These are phyloP conservation scores for Trichosurus vulpecula DNA, from an alignment of 2,797 vertebrate species.

Conservation along the genomic window DNA sequence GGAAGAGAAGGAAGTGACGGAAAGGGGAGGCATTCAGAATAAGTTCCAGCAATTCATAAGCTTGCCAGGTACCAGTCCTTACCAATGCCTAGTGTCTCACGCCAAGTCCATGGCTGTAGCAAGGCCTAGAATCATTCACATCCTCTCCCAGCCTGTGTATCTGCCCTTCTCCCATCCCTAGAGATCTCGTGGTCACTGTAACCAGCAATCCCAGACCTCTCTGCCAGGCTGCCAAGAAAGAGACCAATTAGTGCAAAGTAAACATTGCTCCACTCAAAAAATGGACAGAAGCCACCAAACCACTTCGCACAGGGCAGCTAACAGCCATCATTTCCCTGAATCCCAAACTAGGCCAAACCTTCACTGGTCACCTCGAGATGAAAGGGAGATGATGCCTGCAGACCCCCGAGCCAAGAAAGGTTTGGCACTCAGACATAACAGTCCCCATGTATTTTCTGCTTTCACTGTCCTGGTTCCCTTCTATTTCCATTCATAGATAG, in stretches of 20 bases:
- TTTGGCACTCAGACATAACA: slow-evolving; percentile 23
- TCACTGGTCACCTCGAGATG: slow-evolving; percentile 44
- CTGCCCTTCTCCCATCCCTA: background rate
- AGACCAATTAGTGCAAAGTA: slow-evolving; percentile 42
- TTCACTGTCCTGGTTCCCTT: slow-evolving; percentile 1
- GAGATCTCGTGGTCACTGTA: background rate
- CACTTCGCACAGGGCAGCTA: slow-evolving; percentile 9
- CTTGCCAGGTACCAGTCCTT: background rate
- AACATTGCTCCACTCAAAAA: slow-evolving; percentile 16
- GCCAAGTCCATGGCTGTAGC: background rate
- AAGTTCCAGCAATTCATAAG: background rate
- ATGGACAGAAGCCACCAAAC: slow-evolving; percentile 19
- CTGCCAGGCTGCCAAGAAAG: slow-evolving; percentile 13
- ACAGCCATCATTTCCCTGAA: background rate
- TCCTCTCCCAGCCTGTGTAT: background rate
- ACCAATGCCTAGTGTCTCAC: no score
- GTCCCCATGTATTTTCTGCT: slow-evolving; percentile 58
- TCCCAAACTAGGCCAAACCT: background rate
- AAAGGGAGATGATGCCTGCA: background rate
- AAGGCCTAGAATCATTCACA: background rate
- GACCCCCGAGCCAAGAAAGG: slow-evolving; percentile 5
- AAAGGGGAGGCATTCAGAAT: background rate
- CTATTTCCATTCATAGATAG: slow-evolving; percentile 70
- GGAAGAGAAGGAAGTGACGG: background rate
- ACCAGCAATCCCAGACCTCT: accelerated